Base-by-base conservation (phyloP, 1,140 invertebrate species). In the Rhizoglyphus robini region DNA sequence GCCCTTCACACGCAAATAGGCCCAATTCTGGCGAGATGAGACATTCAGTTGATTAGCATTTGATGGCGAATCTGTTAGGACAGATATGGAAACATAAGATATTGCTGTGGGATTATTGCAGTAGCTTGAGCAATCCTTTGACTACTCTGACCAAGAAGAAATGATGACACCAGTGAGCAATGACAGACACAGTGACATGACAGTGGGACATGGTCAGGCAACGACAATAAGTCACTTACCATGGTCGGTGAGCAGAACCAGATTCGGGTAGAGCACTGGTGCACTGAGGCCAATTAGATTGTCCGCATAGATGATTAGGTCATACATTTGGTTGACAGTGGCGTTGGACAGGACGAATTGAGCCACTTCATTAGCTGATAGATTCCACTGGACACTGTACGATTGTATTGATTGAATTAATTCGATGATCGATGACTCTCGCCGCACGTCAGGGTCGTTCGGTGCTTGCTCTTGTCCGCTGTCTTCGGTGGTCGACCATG, bases 21-120 rank as follows among this genome's bases (percentile, higher is more conserved):
- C 58, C 58, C 58, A 60, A 46, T 60, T 60, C 25, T 29, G 15
- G 25, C 54, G 54, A 34, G n/a, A n/a, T n/a, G n/a, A n/a, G n/a
- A n/a, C n/a, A n/a, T n/a, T n/a, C n/a, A n/a, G n/a, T n/a, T n/a
- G n/a, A n/a, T n/a, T n/a, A n/a, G n/a, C n/a, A n/a, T n/a, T n/a
- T n/a, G n/a, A n/a, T n/a, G n/a, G n/a, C n/a, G n/a, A n/a, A n/a
- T n/a, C n/a, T n/a, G n/a, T n/a, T n/a, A n/a, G n/a, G n/a, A n/a
- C n/a, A n/a, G n/a, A n/a, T n/a, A n/a, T n/a, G n/a, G n/a, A n/a
- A n/a, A n/a, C n/a, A n/a, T n/a, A n/a, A n/a, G n/a, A n/a, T n/a
- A n/a, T n/a, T n/a, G n/a, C n/a, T n/a, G n/a, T n/a, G n/a, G n/a
- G n/a, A n/a, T n/a, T n/a, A n/a, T n/a, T n/a, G n/a, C n/a, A n/a